Conservation (phyloP, 2,113 vertebrate genomes). For the Maccullochella peelii region DNA sequence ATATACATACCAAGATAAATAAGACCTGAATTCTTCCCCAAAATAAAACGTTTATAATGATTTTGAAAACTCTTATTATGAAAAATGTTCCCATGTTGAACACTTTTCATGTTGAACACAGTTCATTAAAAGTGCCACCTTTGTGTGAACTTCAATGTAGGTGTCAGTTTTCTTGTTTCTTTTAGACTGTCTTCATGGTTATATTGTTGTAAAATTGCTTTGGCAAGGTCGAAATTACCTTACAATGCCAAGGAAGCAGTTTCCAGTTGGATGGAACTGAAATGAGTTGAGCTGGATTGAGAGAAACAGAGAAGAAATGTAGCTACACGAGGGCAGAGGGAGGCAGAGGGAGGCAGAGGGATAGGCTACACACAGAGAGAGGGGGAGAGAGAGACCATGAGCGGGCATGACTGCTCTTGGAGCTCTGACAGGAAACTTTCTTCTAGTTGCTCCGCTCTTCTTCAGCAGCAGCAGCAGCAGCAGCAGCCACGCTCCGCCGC, state of each 20-base stretch:
- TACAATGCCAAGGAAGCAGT: slow-evolving; percentile 1
- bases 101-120: not conserved
- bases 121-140: not conserved
- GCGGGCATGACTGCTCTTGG: slow-evolving; percentile 46
- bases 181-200: not conserved
- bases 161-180: not conserved
- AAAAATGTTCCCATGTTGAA: not conserved
- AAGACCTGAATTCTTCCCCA: not conserved
- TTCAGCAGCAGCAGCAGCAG: slow-evolving; percentile 7
- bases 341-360: not conserved
- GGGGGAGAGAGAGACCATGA: slow-evolving; percentile 25
- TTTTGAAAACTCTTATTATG: not conserved
- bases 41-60: not conserved
- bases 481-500: slow-evolving; percentile 5
- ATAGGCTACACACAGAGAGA: not conserved
- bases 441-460: slow-evolving; percentile 6
- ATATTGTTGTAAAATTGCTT: not conserved
- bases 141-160: not conserved
- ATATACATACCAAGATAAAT: too few species aligned
- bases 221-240: not conserved
- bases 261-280: slow-evolving; percentile 2
- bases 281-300: not conserved
- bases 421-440: slow-evolving; percentile 66
- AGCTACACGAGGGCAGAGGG: not conserved
- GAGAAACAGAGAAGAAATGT: slow-evolving; percentile 13